Percentiles rank a stretch among this genome's conserved stretches.
Conservation (phyloP, 2,113 vertebrate species). For the Microcebus jonahi region DNA sequence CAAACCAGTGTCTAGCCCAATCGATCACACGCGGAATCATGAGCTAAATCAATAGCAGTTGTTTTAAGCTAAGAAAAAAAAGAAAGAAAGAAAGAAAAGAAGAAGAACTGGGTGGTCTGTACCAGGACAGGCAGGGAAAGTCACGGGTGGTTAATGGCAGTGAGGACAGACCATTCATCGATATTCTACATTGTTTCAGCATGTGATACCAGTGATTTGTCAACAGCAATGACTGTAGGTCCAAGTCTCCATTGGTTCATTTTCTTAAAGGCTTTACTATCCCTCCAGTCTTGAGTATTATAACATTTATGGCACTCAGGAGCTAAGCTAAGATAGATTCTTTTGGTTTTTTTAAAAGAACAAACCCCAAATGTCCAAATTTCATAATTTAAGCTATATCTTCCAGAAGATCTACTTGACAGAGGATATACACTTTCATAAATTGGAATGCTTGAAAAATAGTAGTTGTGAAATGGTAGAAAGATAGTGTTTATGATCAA, state of each 20-base stretch:
- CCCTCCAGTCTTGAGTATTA: background rate
- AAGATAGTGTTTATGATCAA: background rate
- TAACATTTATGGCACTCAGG: background rate
- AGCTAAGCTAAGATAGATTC: background rate
- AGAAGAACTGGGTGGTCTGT: background rate
- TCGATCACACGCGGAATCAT: background rate
- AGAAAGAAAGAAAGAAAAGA: no score
- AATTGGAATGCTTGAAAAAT: conserved; percentile 19
- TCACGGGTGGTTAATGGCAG: background rate
- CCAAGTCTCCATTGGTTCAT: background rate
- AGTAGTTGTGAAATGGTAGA: background rate
- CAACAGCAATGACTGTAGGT: background rate
- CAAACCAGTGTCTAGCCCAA: background rate
- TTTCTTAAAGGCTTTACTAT: background rate
- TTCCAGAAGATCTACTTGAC: conserved; percentile 3
- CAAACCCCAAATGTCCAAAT: background rate
- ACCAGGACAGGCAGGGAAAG: background rate
- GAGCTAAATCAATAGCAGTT: background rate
- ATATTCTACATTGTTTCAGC: background rate
- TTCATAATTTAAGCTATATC: conserved; percentile 36
- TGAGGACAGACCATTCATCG: background rate
- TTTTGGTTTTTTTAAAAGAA: background rate
- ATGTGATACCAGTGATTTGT: background rate
- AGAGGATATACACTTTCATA: background rate
- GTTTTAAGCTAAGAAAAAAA: background rate